These are phyloP conservation scores for Spongilla lacustris DNA, from an alignment of 37 sponge, comb jelly and placozoan species.

Conservation along the genomic window DNA sequence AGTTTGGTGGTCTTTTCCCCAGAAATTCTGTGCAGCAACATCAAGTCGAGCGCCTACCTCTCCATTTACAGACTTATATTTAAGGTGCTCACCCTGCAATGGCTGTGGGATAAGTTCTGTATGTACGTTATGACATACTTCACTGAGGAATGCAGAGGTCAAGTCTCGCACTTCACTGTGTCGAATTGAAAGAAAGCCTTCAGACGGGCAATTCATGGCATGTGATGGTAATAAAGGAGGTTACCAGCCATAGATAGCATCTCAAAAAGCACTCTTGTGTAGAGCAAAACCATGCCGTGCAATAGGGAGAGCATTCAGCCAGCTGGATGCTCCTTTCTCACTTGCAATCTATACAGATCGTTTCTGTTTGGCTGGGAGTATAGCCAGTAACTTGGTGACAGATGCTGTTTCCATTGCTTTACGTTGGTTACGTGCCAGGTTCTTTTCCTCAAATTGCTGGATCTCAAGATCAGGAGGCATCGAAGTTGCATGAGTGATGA, in stretches of 20 bases:
- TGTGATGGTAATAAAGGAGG: slow-evolving; percentile 8
- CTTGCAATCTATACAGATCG: not conserved
- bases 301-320: slow-evolving; percentile 1
- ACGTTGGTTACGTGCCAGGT: too few relatives aligned
- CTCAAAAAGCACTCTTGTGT: slow-evolving; percentile 28
- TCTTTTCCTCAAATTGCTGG: too few relatives aligned
- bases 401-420: too few relatives aligned
- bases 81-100: slow-evolving; percentile 6
- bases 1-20: too few relatives aligned
- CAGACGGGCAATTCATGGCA: slow-evolving; percentile 9
- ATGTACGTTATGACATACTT: slow-evolving; percentile 43
- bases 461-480: too few relatives aligned
- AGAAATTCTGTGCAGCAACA: too few relatives aligned
- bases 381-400: too few relatives aligned
- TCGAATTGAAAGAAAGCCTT: slow-evolving; percentile 36
- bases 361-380: not conserved
- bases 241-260: slow-evolving; percentile 25
- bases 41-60: too few relatives aligned
- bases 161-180: slow-evolving; percentile 46
- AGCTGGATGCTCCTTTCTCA: slow-evolving; percentile 4
- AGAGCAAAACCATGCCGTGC: slow-evolving; percentile 23
- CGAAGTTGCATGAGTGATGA: too few relatives aligned
- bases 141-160: slow-evolving; percentile 36
- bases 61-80: too few relatives aligned
- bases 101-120: slow-evolving; percentile 41